Percentiles rank a stretch among this genome's conserved stretches.
phyloP scores from a whole-genome alignment of 2,113 vertebrate genomes.

The Tragelaphus buxtoni region DNA sequence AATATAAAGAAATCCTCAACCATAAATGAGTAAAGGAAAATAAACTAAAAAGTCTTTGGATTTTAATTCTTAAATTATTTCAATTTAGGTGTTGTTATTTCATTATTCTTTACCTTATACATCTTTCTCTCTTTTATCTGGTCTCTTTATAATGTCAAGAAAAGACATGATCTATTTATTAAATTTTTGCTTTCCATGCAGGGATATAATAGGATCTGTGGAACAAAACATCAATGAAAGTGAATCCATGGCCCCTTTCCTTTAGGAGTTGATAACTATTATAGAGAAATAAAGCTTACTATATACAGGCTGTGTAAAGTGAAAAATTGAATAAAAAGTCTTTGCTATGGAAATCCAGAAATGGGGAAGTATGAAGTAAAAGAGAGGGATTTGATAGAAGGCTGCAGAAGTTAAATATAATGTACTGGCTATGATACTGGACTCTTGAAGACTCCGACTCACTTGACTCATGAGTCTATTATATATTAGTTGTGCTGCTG shows the following conservation, averaged over 20 bases:
- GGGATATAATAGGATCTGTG: background rate
- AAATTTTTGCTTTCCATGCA: background rate
- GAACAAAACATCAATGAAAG: background rate
- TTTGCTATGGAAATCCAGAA: background rate
- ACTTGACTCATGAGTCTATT: background rate
- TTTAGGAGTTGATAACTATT: background rate
- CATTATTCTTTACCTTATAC: background rate
- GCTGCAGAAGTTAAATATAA: background rate
- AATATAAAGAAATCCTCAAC: constrained; percentile 4
- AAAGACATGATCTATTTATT: background rate
- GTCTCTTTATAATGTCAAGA: background rate
- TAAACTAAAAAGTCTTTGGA: constrained; percentile 23
- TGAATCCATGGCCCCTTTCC: background rate
- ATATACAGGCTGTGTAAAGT: background rate
- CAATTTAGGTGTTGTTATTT: background rate
- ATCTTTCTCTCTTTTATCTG: background rate
- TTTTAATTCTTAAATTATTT: constrained; percentile 37
- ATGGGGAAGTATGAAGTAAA: background rate
- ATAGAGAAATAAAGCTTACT: background rate
- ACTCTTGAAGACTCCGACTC: background rate
- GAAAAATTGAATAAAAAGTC: background rate
- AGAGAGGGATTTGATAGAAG: background rate
- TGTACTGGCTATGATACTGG: background rate
- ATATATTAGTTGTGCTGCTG: background rate
- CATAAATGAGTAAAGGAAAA: constrained; percentile 15